Percentiles rank a stretch among this genome's conserved stretches.
Evolutionary conservation across 2,113 vertebrate species (phyloP).

Genomic region (Macquaria ambigua): DNA sequence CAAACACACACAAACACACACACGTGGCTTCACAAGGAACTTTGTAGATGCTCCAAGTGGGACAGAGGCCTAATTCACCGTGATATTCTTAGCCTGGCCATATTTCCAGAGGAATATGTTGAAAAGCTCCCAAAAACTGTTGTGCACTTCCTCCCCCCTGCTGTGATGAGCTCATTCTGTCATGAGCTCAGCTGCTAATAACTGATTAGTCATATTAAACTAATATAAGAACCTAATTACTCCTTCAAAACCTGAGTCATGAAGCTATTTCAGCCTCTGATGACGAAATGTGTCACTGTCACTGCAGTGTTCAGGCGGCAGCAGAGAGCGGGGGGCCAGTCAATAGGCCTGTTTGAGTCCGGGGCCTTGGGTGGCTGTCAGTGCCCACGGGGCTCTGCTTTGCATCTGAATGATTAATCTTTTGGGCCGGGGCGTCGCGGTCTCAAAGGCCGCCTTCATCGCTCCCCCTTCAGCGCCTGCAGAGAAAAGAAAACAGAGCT

Average conservation of each 20-base stretch:
- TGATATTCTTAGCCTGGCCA: constrained; percentile 28
- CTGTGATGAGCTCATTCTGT: constrained; percentile 36
- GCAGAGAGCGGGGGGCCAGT: not conserved
- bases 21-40: not conserved
- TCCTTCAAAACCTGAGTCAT: constrained; percentile 11
- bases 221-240: constrained; percentile 9
- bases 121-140: constrained; percentile 5
- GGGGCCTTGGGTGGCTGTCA: constrained; percentile 32
- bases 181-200: constrained; percentile 51
- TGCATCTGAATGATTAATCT: constrained; percentile 62
- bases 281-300: constrained; percentile 34
- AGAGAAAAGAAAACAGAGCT: constrained; percentile 68
- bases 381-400: constrained; percentile 43
- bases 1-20: constrained; percentile 37
- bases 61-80: constrained; percentile 49
- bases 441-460: constrained; percentile 75
- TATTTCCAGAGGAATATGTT: constrained; percentile 35
- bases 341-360: constrained; percentile 53
- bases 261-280: constrained; percentile 36
- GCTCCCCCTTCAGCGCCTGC: constrained; percentile 23
- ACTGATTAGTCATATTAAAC: constrained; percentile 49
- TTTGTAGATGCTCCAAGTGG: constrained; percentile 49
- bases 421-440: not conserved
- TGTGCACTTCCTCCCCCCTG: constrained; percentile 9
- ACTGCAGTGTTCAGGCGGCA: not conserved